Conservation (phyloP, 92 coral and sea anemone genomes). For the Palythoa caribaeorum region DNA sequence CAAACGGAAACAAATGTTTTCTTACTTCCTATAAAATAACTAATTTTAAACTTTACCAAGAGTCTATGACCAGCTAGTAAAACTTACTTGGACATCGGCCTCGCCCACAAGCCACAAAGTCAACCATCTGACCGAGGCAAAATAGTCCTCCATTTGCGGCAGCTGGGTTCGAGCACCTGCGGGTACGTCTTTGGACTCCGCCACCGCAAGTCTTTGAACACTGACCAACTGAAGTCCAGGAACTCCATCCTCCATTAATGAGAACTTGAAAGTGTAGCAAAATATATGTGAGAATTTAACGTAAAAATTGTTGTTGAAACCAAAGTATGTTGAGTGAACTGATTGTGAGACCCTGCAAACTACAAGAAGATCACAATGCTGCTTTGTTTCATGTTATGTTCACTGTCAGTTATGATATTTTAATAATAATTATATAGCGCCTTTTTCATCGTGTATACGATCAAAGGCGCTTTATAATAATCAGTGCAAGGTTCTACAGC, state of each 20-base stretch:
- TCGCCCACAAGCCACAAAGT: not conserved
- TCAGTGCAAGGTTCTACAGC: no score
- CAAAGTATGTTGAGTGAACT: not conserved
- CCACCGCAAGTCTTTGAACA: conserved; percentile 22
- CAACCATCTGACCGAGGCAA: not conserved
- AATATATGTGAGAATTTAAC: not conserved
- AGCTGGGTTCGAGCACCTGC: conserved; percentile 5
- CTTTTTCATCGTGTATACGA: no score
- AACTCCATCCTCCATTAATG: not conserved
- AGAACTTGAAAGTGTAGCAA: not conserved
- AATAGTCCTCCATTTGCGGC: not conserved
- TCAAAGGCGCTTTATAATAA: no score
- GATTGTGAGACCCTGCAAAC: not conserved
- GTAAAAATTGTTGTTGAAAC: not conserved
- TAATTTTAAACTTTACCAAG: not conserved
- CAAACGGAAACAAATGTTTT: not conserved
- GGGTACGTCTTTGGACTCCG: not conserved
- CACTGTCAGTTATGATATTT: no score
- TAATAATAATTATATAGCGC: no score
- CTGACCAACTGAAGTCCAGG: not conserved
- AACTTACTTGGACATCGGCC: conserved; percentile 3
- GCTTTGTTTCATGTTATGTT: no score
- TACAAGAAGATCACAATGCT: no score
- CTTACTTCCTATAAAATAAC: not conserved
- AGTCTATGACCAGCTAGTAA: not conserved